Evolutionary conservation across 2,113 vertebrate species (phyloP), one percentile per base, ranked within the genome.

Genomic region (Poicephalus gulielmi): DNA sequence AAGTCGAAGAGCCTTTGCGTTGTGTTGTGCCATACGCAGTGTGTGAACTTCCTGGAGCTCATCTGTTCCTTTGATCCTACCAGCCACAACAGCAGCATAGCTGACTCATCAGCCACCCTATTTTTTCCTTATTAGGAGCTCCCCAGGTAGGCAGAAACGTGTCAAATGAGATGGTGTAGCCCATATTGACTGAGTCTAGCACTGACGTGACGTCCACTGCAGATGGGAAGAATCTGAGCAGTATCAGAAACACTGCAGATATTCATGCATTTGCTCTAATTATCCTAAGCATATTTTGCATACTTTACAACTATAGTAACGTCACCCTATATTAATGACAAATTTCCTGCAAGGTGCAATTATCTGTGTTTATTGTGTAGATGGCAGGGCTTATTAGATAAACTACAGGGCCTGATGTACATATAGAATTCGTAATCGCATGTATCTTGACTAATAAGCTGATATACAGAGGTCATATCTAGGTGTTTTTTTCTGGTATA

Each of bases 41-140:
- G 3, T 91, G 88, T 3, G 20, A 96, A 93, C 83, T 96, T 96
- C 96, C 96, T 76, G 88, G 7, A 66, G 62, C 74, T 86, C 80
- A 33, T 64, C 62, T 24, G 37, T 41, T 79, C 80, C 83, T 96
- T 95, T 97, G 95, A 96, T 95, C 69, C 80, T 55, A 87, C 57
- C 67, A 79, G 68, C 35, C 76, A 86, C 39, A 91, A 50, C 7
- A 74, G 69, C 91, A 89, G 80, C 64, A 80, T 39, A 71, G 33
- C 80, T 88, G 83, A 73, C 57, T 84, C 95, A 91, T 6, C 6
- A 4, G 31, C 37, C 77, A 66, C 0, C 0, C 16, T 69, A 30
- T 35, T 91, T 96, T 62, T 93, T 75, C 92, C 80, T 84, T 84
- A 84, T 82, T 9, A 87, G 80, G 90, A 75, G 46, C 66, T 94